Evolutionary conservation across 2,113 vertebrate species (phyloP), one percentile per base, ranked within the genome.

Genomic region (Monarcha castaneiventris): DNA sequence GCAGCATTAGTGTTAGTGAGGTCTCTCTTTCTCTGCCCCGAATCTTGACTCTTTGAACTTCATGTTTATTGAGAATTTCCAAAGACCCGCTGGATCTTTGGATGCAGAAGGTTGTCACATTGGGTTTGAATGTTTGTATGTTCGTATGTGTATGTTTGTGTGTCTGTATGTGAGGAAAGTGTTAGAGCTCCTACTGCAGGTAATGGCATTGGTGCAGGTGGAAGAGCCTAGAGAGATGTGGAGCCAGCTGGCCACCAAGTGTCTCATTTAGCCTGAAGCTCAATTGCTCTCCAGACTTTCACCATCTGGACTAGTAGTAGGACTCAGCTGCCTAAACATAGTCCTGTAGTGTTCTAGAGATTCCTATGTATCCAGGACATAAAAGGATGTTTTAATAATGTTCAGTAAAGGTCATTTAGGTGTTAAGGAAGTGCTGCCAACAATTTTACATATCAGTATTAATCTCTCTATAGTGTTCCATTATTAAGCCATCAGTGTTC

Each of bases 181-280:
- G 48, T 82, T 59, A 7, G 26, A 48, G 21, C 37, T 88, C 22
- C 20, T 86, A 0, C 37, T 56, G n/a, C 13, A 75, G 30, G 14
- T 39, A 16, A 15, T 46, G 39, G 20, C 7, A 6, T 16, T 0
- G 3, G 1, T 32, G 10, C 11, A 48, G 49, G 21, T 7, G 3
- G 37, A 76, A 76, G 25, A 49, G 61, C 33, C 48, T 64, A 10
- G 43, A 55, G 48, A 54, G 44, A 9, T 64, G 21, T 51, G 22
- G 35, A 43, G 39, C 51, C 30, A 76, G 4, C 23, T 58, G 39
- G 32, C 33, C 21, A 16, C 29, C 11, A 44, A 66, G 14, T 37
- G 25, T 56, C 48, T 68, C 4, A 1, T 56, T 91, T 48, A 85
- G 20, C 37, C 54, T 37, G 9, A 68, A 48, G 11, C 62, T 56